A percentile compares a stretch with the other conserved stretches of the same genome.
Conservation (phyloP, 2,113 vertebrate species). For the Orthonyx spaldingii region DNA sequence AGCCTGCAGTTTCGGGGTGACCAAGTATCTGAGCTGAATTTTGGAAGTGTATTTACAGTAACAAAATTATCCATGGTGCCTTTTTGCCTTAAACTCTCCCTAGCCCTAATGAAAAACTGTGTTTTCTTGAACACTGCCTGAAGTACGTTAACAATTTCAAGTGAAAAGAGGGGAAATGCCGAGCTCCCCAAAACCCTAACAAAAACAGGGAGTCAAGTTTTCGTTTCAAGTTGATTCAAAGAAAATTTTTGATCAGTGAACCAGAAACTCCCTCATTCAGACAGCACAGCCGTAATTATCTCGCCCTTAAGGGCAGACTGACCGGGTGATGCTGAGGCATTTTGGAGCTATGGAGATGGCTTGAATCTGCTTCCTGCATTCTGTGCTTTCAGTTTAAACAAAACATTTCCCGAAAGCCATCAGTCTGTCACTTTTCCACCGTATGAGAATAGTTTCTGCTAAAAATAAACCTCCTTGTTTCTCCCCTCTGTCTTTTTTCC, state of each 20-base stretch:
- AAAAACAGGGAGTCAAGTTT: background rate
- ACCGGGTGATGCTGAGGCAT: background rate
- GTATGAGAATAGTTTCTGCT: background rate
- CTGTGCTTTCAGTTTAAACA: background rate
- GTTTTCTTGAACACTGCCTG: background rate
- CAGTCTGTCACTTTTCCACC: background rate
- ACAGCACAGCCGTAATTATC: background rate
- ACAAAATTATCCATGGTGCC: background rate
- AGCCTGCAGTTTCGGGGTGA: background rate
- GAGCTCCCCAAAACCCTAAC: background rate
- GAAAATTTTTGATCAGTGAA: background rate
- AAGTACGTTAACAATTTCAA: background rate
- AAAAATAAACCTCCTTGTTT: background rate
- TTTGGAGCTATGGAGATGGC: background rate
- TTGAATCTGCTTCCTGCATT: background rate
- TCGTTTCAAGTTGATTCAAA: background rate
- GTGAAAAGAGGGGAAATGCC: background rate
- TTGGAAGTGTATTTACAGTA: background rate
- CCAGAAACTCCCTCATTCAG: background rate
- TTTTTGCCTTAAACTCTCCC: background rate
- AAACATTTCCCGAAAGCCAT: background rate
- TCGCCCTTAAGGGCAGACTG: constrained; percentile 1
- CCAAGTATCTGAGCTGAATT: background rate
- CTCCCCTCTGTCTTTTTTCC: background rate
- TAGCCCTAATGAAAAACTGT: background rate